Evolutionary conservation across 2,797 vertebrate species (phyloP).

Genomic region (Euthynnus affinis): DNA sequence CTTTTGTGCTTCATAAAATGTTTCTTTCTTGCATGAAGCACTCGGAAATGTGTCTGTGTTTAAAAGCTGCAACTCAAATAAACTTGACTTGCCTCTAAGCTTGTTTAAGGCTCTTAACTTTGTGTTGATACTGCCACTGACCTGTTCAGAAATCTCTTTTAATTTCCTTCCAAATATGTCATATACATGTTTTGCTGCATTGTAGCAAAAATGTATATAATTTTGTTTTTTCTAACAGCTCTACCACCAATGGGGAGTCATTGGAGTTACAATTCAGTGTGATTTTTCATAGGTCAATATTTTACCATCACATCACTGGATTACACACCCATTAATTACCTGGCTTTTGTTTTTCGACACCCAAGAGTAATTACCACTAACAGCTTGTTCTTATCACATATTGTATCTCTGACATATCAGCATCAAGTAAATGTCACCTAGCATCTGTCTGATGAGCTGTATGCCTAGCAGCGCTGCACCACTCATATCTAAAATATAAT

Average conservation of each 20-base stretch:
- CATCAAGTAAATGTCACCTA: constrained; percentile 5
- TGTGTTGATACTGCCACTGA: neutral
- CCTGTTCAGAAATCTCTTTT: neutral
- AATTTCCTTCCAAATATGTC: neutral
- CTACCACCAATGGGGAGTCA: neutral
- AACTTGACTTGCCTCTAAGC: neutral
- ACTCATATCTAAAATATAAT: constrained; percentile 29
- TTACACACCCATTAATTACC: constrained; percentile 6
- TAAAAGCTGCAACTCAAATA: neutral
- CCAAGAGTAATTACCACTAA: constrained; percentile 19
- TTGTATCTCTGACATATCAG: constrained; percentile 29
- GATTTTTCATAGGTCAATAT: neutral
- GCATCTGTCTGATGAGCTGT: constrained; percentile 26
- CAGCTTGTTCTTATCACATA: constrained; percentile 2
- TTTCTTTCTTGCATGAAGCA: too few relatives aligned
- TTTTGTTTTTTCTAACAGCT: neutral
- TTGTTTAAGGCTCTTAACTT: too few relatives aligned
- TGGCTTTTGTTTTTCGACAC: neutral
- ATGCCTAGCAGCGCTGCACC: constrained; percentile 2
- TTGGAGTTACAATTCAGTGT: neutral
- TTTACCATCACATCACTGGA: neutral
- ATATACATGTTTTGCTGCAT: neutral
- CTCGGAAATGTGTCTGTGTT: too few relatives aligned
- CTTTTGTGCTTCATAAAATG: too few relatives aligned
- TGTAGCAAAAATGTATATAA: neutral